Conservation (phyloP, 2,113 vertebrate genomes). For the Vireo altiloquus region DNA sequence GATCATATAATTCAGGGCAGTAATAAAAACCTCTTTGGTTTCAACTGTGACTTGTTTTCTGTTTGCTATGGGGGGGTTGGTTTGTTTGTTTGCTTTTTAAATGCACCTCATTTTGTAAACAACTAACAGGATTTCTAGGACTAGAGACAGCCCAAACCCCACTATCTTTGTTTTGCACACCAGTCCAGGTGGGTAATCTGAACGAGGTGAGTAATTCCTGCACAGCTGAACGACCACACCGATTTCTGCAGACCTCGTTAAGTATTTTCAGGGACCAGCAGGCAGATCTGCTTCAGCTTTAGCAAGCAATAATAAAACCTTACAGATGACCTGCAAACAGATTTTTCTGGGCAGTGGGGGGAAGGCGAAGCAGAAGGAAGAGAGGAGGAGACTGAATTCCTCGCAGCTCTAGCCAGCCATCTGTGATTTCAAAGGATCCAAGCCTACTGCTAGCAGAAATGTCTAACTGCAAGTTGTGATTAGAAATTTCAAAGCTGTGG, state of each 20-base stretch:
- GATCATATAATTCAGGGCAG: background rate
- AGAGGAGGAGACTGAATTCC: slow-evolving; percentile 9
- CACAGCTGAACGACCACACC: background rate
- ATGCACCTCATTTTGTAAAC: background rate
- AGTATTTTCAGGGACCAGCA: background rate
- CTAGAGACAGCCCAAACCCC: background rate
- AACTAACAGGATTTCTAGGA: background rate
- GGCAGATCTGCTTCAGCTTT: background rate
- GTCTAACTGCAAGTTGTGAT: background rate
- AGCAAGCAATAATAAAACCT: background rate
- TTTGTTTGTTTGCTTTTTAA: background rate
- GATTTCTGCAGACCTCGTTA: background rate
- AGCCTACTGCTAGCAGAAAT: background rate
- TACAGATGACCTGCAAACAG: slow-evolving; percentile 18
- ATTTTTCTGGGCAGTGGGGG: background rate
- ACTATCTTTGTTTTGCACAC: background rate
- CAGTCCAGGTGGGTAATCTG: background rate
- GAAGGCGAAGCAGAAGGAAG: background rate
- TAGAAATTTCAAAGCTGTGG: slow-evolving; percentile 31
- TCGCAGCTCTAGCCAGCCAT: slow-evolving; percentile 21
- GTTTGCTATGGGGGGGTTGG: rapidly evolving
- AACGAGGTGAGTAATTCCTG: background rate
- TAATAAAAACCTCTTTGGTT: background rate
- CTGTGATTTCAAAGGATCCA: slow-evolving; percentile 22
- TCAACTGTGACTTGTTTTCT: background rate